Evolutionary conservation across 2,888 invertebrate species (phyloP), one percentile per base, ranked within the genome.

Genomic region (Cabera pusaria): DNA sequence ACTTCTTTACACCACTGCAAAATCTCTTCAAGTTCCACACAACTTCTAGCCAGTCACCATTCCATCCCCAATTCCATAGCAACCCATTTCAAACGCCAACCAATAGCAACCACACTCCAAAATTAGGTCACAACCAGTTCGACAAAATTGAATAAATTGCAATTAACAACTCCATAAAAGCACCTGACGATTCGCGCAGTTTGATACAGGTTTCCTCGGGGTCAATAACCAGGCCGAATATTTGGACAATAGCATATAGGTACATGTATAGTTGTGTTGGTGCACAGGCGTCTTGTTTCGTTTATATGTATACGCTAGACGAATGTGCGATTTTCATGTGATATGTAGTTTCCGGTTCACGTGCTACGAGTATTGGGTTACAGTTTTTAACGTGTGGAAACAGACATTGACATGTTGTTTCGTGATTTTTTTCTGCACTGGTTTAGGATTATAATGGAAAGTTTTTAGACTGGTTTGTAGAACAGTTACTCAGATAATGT

Each of bases 221-320:
- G 76, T 78, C 83, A 80, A 85, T 83, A 85, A 84, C 83, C 86
- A 59, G 85, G 60, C 77, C 85, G 68, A 49, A 68, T 68, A 72
- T 75, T 79, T 75, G 68, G 77, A 74, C 74, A 70, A 72, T 66
- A 58, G 56, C 56, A 47, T 56, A 55, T 52, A 51, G 36, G 26
- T 41, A 44, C 11, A 32, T 12, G 45, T 35, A 42, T 31, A 46
- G 29, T 49, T 40, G 37, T 32, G 39, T 37, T 28, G 44, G 40
- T 37, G 42, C 47, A 52, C 49, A 36, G 53, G 47, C 52, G 51
- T 33, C 44, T 26, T 44, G 41, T 41, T 24, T 53, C 55, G 24
- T 47, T 51, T 5, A 23, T 14, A 7, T 49, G 26, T 57, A 39
- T 46, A 33, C 62, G 57, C 51, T 56, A 22, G 29, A 34, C 45